Evolutionary conservation across 2,797 vertebrate genomes (phyloP).

Genomic region (Coilia nasus): DNA sequence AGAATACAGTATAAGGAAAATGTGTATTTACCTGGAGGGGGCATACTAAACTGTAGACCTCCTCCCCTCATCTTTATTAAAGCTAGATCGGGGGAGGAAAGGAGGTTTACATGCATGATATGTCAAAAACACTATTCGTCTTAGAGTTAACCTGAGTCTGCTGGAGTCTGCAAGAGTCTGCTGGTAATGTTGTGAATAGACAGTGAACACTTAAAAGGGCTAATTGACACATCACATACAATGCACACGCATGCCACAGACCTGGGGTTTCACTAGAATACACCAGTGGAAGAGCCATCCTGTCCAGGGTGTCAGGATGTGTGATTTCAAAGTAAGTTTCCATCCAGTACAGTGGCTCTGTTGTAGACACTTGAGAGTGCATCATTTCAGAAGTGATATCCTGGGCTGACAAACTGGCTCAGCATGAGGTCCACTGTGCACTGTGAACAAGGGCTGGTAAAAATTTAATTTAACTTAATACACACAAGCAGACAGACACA

Average conservation of each 20-base stretch:
- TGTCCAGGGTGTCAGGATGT: neutral
- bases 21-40: neutral
- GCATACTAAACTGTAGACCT: neutral
- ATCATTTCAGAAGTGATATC: conserved; percentile 11
- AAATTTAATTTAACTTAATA: neutral
- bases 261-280: neutral
- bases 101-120: neutral
- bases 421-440: neutral
- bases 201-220: neutral
- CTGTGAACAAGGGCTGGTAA: neutral
- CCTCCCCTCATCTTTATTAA: neutral
- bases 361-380: neutral
- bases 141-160: neutral
- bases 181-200: neutral
- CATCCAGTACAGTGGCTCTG: neutral
- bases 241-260: neutral
- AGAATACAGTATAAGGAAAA: neutral
- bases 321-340: neutral
- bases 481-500: neutral
- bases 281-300: neutral
- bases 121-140: neutral
- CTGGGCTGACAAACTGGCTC: neutral
- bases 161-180: too few species aligned
- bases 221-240: neutral
- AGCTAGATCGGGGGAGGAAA: neutral